Percentiles rank a stretch among this genome's conserved stretches.
These are phyloP conservation scores for Synergus laeviventris DNA, from an alignment of 2,888 invertebrate genomes.

Conservation along the genomic window DNA sequence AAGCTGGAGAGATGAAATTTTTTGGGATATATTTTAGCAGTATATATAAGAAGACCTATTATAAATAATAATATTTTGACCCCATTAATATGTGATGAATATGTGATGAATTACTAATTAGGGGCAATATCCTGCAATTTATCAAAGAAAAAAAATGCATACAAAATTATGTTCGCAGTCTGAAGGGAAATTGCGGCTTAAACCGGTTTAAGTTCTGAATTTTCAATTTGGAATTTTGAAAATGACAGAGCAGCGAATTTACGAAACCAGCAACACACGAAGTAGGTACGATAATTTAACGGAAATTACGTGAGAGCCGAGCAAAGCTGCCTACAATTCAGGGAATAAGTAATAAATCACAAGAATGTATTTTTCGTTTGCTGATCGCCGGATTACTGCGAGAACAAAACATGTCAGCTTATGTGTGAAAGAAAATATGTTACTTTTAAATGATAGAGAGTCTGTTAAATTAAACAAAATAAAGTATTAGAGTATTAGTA, in stretches of 20 bases:
- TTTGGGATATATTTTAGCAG: no score
- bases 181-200: no score
- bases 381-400: slow-evolving; percentile 41
- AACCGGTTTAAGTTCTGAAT: background rate
- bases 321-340: slow-evolving; percentile 28
- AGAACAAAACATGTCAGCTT: background rate
- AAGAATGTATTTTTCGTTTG: slow-evolving; percentile 48
- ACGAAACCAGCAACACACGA: slow-evolving; percentile 1
- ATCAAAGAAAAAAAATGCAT: no score
- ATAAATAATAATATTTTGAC: no score
- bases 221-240: slow-evolving; percentile 6
- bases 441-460: background rate
- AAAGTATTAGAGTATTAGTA: background rate
- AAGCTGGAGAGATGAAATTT: no score
- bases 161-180: no score
- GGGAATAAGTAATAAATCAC: slow-evolving; percentile 71
- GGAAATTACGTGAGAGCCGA: slow-evolving; percentile 45
- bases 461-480: background rate
- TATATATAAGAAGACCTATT: no score
- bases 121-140: no score
- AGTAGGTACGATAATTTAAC: slow-evolving; percentile 46
- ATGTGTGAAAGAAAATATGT: background rate
- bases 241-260: background rate
- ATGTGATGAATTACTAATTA: no score
- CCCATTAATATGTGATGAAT: no score